phyloP scores from a whole-genome alignment of 2,888 invertebrate genomes.

The Microdon myrmicae region DNA sequence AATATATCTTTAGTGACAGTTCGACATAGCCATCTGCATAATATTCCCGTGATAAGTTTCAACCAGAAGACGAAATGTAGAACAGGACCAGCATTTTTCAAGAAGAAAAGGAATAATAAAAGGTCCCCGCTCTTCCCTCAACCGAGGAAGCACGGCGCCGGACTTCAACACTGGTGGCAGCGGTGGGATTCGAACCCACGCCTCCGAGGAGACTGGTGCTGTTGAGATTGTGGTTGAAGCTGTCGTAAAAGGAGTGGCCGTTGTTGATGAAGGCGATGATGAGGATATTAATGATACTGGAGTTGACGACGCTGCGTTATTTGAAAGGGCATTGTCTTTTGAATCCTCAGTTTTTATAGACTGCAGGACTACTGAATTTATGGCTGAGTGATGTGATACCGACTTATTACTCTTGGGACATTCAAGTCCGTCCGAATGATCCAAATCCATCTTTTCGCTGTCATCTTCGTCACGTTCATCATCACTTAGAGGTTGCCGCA shows the following conservation, averaged over 20 bases:
- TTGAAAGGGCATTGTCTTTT: constrained; percentile 41
- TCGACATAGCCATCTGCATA: too few relatives aligned
- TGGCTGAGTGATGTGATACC: too few relatives aligned
- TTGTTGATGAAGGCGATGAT: constrained; percentile 34
- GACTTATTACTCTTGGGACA: constrained; percentile 26
- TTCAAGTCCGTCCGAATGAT: constrained; percentile 53
- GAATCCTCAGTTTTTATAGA: constrained; percentile 40
- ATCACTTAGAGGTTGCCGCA: constrained; percentile 90
- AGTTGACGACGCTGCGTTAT: constrained; percentile 31
- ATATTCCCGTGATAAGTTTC: too few relatives aligned
- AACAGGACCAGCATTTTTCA: too few relatives aligned
- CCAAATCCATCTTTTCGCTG: constrained; percentile 67
- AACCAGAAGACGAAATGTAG: too few relatives aligned
- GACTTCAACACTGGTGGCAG: too few relatives aligned
- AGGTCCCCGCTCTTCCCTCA: too few relatives aligned
- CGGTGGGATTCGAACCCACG: too few relatives aligned
- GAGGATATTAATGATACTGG: constrained; percentile 23
- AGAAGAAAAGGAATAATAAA: too few relatives aligned
- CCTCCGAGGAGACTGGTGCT: constrained; percentile 33
- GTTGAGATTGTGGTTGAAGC: constrained; percentile 45
- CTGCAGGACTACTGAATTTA: too few relatives aligned
- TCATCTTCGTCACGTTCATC: constrained; percentile 85
- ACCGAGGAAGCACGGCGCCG: too few relatives aligned
- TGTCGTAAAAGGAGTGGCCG: constrained; percentile 48
- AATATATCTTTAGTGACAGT: too few relatives aligned